A percentile compares a stretch with the other conserved stretches of the same genome.
These are phyloP conservation scores for Drosophila parvula DNA, from an alignment of 1,140 invertebrate genomes.

Conservation along the genomic window DNA sequence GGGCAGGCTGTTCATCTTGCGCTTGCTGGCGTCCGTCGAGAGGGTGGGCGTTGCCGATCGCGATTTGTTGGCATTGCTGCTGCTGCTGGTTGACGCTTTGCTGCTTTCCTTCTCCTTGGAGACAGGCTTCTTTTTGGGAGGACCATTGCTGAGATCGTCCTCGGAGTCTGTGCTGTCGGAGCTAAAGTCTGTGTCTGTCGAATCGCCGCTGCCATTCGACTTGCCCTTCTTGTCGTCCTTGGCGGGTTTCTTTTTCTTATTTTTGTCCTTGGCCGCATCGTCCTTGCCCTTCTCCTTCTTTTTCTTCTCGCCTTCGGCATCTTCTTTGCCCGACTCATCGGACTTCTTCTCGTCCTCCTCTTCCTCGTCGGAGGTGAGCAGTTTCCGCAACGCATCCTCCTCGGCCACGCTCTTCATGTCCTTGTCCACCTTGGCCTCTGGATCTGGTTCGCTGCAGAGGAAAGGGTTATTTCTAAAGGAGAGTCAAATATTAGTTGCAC, in stretches of 20 bases:
- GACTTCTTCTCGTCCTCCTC: constrained; percentile 91
- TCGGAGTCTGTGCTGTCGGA: constrained; percentile 91
- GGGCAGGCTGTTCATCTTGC: constrained; percentile 85
- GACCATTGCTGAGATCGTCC: constrained; percentile 82
- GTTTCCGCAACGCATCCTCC: constrained; percentile 93
- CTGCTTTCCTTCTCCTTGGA: constrained; percentile 60
- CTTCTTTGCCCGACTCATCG: constrained; percentile 86
- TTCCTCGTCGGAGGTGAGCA: constrained; percentile 95
- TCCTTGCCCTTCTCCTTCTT: constrained; percentile 88
- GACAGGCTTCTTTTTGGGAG: constrained; percentile 80
- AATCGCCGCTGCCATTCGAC: constrained; percentile 78
- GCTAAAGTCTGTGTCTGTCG: constrained; percentile 90
- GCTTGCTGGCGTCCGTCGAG: constrained; percentile 78
- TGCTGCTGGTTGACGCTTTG: constrained; percentile 60
- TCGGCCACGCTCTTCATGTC: constrained; percentile 93
- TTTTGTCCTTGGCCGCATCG: constrained; percentile 86
- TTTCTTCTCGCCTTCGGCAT: constrained; percentile 86
- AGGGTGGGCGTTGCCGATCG: constrained; percentile 87
- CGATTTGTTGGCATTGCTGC: constrained; percentile 85
- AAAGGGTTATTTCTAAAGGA: background rate
- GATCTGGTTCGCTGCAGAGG: constrained; percentile 88
- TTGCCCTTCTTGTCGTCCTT: constrained; percentile 87
- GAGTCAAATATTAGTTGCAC: constrained; percentile 11
- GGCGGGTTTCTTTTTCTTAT: constrained; percentile 87
- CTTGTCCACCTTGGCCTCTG: constrained; percentile 89